These are phyloP conservation scores for Stichodactyla mertensii DNA, from an alignment of 64 coral and sea anemone species.

Conservation along the genomic window DNA sequence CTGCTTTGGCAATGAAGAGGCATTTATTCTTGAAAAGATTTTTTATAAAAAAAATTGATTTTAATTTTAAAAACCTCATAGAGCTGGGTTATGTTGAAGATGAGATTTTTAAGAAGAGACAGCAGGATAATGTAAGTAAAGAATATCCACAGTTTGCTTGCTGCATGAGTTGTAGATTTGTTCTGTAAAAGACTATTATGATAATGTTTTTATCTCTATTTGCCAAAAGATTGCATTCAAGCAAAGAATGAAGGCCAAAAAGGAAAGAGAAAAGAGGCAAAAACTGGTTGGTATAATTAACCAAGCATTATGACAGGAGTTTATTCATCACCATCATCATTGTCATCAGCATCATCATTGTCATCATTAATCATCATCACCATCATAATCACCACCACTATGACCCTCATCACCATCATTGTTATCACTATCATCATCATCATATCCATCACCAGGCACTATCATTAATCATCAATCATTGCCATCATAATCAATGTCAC, in stretches of 20 bases:
- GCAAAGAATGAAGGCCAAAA: slow-evolving; percentile 77
- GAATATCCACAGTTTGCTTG: not conserved
- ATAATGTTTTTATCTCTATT: not conserved
- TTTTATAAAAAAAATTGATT: not conserved
- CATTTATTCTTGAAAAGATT: not conserved
- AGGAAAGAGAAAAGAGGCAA: slow-evolving; percentile 69
- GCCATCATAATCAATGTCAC: no score
- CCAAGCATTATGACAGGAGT: no score
- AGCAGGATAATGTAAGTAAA: slow-evolving; percentile 76
- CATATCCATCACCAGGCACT: no score
- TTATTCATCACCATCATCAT: no score
- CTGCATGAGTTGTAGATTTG: no score
- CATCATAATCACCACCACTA: no score
- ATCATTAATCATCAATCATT: no score
- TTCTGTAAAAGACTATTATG: not conserved
- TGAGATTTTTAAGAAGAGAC: slow-evolving; percentile 92
- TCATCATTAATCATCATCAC: no score
- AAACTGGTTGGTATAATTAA: slow-evolving; percentile 42
- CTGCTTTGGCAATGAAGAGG: no score
- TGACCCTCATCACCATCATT: no score
- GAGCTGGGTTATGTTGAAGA: slow-evolving; percentile 96
- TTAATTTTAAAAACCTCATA: not conserved
- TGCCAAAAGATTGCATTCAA: slow-evolving; percentile 64
- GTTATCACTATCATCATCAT: no score
- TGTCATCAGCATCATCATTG: no score